Evolutionary conservation across 2,113 vertebrate genomes (phyloP).

Genomic region (Paramormyrops kingsleyae): DNA sequence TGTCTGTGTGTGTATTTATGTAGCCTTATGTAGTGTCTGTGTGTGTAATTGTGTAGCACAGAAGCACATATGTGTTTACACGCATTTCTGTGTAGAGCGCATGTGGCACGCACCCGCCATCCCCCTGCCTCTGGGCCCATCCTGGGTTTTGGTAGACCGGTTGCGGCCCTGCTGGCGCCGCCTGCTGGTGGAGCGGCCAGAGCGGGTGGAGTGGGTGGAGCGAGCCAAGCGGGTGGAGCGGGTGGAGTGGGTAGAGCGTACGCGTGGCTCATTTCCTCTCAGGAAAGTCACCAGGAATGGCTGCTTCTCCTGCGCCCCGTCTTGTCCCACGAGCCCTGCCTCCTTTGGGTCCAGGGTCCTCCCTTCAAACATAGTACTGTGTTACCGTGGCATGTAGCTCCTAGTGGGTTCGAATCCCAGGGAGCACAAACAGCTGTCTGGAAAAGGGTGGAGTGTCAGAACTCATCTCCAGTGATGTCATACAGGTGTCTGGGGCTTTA

Average conservation of each 20-base stretch:
- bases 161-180: conserved; percentile 83
- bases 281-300: conserved; percentile 99
- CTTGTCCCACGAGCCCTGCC: conserved; percentile 80
- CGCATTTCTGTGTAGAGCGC: neutral
- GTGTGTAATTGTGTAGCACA: neutral
- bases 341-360: conserved; percentile 74
- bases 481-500: conserved; percentile 48
- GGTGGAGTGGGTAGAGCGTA: conserved; percentile 73
- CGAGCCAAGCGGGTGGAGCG: conserved; percentile 66
- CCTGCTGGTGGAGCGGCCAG: conserved; percentile 65
- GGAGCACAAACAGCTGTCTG: neutral
- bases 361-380: conserved; percentile 53
- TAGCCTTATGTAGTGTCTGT: neutral
- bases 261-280: conserved; percentile 84
- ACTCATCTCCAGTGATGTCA: neutral
- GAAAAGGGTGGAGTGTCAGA: neutral
- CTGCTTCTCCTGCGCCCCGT: conserved; percentile 85
- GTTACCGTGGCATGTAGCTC: neutral
- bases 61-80: neutral
- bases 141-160: conserved; percentile 77
- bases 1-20: neutral
- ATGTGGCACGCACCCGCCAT: conserved; percentile 67
- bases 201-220: conserved; percentile 66
- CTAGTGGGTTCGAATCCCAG: neutral
- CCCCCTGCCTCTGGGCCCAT: conserved; percentile 67